These are phyloP conservation scores for Macrotis lagotis DNA, from an alignment of 2,113 vertebrate species.

Conservation along the genomic window DNA sequence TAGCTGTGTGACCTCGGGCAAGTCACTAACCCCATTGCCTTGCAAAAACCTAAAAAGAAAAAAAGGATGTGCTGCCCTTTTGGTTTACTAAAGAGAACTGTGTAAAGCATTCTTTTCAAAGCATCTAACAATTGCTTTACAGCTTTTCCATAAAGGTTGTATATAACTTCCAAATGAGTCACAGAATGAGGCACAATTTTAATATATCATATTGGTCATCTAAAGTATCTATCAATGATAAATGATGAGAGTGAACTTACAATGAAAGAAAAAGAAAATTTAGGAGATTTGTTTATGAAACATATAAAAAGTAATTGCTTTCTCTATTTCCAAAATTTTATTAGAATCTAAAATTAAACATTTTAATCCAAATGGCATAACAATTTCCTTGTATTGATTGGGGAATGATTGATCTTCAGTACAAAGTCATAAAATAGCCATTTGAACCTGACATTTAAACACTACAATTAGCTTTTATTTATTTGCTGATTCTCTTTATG, in stretches of 20 bases:
- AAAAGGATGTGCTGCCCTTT: not conserved
- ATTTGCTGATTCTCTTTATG: not conserved
- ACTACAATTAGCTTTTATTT: not conserved
- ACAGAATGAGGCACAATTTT: not conserved
- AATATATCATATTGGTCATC: not conserved
- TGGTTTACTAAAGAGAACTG: not conserved
- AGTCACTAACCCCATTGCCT: too few species aligned
- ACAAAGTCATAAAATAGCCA: not conserved
- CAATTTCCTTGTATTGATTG: not conserved
- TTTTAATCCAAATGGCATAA: not conserved
- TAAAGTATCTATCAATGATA: not conserved
- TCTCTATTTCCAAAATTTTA: not conserved
- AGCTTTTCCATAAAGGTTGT: not conserved
- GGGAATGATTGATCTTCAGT: not conserved
- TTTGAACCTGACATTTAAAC: slow-evolving; percentile 34
- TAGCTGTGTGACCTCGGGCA: too few species aligned
- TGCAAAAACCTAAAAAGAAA: too few species aligned
- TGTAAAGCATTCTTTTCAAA: too few species aligned
- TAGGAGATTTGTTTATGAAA: not conserved
- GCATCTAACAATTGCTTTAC: accelerated
- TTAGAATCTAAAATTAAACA: not conserved
- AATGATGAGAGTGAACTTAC: accelerated
- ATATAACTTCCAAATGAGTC: not conserved
- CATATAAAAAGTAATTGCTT: accelerated
- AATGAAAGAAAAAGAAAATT: not conserved